Conservation (phyloP, 2,113 vertebrate species). For the Callospermophilus lateralis region DNA sequence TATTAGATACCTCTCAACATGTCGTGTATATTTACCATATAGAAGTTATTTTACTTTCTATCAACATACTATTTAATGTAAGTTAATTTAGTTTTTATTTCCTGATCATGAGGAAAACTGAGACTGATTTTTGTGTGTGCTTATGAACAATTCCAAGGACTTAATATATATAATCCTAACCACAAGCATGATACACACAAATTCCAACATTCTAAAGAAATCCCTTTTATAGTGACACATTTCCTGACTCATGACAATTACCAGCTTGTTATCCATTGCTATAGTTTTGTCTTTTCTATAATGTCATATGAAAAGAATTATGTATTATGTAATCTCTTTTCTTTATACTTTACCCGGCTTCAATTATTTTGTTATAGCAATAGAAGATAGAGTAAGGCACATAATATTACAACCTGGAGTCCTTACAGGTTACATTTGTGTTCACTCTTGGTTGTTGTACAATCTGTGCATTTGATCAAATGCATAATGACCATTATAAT, state of each 20-base stretch:
- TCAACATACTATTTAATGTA: background rate
- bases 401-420: too few relatives aligned
- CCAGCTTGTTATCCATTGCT: background rate
- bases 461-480: too few relatives aligned
- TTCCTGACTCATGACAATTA: too few relatives aligned
- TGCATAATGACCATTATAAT: too few relatives aligned
- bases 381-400: too few relatives aligned
- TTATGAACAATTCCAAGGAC: background rate
- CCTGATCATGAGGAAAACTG: background rate
- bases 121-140: background rate
- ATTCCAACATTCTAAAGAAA: background rate
- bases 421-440: too few relatives aligned
- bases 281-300: too few relatives aligned
- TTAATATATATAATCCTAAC: background rate
- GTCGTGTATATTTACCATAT: background rate
- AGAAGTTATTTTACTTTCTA: background rate
- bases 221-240: background rate
- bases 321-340: fast-evolving
- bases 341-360: too few relatives aligned
- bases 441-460: too few relatives aligned
- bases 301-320: background rate
- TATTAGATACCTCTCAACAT: background rate
- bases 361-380: too few relatives aligned
- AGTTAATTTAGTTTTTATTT: background rate
- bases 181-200: background rate